Evolutionary conservation across 2,797 vertebrate genomes (phyloP).

Genomic region (Enteromius thamalakanensis): DNA sequence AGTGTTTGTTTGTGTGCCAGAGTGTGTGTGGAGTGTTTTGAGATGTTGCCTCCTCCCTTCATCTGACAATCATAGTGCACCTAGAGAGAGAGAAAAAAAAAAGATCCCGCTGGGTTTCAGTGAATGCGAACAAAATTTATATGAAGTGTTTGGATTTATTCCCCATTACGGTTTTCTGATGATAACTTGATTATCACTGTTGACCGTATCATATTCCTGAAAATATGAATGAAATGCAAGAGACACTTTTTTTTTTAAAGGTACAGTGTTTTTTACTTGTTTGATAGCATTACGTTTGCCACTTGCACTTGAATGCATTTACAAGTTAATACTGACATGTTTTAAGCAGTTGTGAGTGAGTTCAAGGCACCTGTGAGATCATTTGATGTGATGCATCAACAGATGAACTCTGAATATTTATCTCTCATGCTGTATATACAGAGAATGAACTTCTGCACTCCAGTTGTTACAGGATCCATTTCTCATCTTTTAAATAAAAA

Average conservation of each 20-base stretch:
- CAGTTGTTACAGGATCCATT: slow-evolving; percentile 70
- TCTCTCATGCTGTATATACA: slow-evolving; percentile 68
- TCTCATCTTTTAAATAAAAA: slow-evolving; percentile 71
- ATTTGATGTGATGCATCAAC: slow-evolving; percentile 34
- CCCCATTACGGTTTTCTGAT: slow-evolving; percentile 9
- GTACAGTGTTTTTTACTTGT: slow-evolving; percentile 49
- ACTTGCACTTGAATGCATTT: slow-evolving; percentile 34
- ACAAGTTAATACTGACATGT: slow-evolving; percentile 24
- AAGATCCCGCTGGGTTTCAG: slow-evolving; percentile 13
- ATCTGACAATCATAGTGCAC: slow-evolving; percentile 46
- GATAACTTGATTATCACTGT: slow-evolving; percentile 30
- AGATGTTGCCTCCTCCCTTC: slow-evolving; percentile 26
- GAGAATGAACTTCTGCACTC: slow-evolving; percentile 70
- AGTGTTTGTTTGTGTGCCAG: slow-evolving; percentile 14
- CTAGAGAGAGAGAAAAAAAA: slow-evolving; percentile 14
- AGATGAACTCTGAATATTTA: slow-evolving; percentile 44
- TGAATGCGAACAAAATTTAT: slow-evolving; percentile 27
- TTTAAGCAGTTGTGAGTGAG: slow-evolving; percentile 29
- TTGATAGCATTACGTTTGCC: slow-evolving; percentile 39
- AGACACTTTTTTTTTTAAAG: slow-evolving; percentile 47
- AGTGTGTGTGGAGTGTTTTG: slow-evolving; percentile 25
- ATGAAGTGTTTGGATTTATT: slow-evolving; percentile 29
- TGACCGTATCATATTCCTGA: slow-evolving; percentile 36
- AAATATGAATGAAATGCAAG: slow-evolving; percentile 49
- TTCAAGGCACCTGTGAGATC: slow-evolving; percentile 12